These are phyloP conservation scores for Parnassius apollo DNA, from an alignment of 2,888 invertebrate genomes.

Conservation along the genomic window DNA sequence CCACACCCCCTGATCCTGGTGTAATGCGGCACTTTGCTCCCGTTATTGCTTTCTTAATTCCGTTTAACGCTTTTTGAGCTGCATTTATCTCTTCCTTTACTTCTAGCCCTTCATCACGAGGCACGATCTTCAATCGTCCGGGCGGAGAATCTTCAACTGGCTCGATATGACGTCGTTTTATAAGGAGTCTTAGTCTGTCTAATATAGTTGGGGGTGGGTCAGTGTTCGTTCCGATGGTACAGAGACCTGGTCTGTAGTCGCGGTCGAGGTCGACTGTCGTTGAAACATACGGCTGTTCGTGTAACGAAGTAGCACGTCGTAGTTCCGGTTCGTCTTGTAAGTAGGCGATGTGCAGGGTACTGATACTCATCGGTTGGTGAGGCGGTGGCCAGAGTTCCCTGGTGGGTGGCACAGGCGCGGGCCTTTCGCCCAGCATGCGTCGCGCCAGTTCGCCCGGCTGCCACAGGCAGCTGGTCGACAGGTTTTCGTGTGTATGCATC, in stretches of 20 bases:
- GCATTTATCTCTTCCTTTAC: constrained; percentile 54
- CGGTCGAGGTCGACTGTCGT: constrained; percentile 45
- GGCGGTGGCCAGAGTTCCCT: constrained; percentile 63
- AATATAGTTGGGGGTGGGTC: constrained; percentile 61
- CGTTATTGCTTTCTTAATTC: constrained; percentile 63
- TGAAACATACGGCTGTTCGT: constrained; percentile 50
- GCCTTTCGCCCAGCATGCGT: constrained; percentile 70
- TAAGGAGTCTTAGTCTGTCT: constrained; percentile 47
- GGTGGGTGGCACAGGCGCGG: constrained; percentile 70
- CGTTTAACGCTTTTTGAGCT: constrained; percentile 54
- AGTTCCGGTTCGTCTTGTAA: constrained; percentile 58
- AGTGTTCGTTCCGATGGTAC: constrained; percentile 71
- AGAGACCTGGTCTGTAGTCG: constrained; percentile 51
- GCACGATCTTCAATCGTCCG: constrained; percentile 56
- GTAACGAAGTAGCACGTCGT: constrained; percentile 59
- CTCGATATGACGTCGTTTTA: constrained; percentile 49
- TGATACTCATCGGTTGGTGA: constrained; percentile 67
- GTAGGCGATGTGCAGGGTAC: constrained; percentile 72
- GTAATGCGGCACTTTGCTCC: constrained; percentile 67
- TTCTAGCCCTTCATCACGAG: constrained; percentile 56
- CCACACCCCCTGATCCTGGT: constrained; percentile 57
- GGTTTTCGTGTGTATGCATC: constrained; percentile 75
- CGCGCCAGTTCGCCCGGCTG: constrained; percentile 75
- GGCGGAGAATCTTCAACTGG: constrained; percentile 48
- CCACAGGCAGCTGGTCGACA: constrained; percentile 74